A percentile compares a stretch with the other conserved stretches of the same genome.
phyloP scores from a whole-genome alignment of 2,888 invertebrate genomes.

The Phania funesta region DNA sequence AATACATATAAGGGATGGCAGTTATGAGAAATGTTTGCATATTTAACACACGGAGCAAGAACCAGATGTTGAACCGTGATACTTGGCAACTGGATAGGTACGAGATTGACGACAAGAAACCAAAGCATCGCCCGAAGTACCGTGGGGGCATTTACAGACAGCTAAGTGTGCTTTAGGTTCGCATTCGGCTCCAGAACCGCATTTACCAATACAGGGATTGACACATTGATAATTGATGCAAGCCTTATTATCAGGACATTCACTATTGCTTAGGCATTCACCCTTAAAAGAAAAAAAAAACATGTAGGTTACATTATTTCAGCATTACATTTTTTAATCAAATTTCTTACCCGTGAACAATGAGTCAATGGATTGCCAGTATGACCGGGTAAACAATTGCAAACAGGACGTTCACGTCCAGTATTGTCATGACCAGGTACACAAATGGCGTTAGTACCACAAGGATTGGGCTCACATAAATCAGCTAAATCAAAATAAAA shows the following conservation, averaged over 20 bases:
- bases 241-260: conserved; percentile 88
- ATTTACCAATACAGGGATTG: conserved; percentile 89
- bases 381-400: conserved; percentile 89
- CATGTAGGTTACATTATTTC: background rate
- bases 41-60: conserved; percentile 53
- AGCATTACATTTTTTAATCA: background rate
- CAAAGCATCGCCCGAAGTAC: conserved; percentile 83
- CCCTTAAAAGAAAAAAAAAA: conserved; percentile 81
- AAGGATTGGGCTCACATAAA: conserved; percentile 93
- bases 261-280: conserved; percentile 88
- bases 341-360: conserved; percentile 84
- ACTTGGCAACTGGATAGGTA: conserved; percentile 78
- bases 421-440: conserved; percentile 91
- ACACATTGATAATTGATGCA: conserved; percentile 89
- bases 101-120: conserved; percentile 82
- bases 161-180: conserved; percentile 89
- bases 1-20: conserved; percentile 29
- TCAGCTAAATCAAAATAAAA: conserved; percentile 83
- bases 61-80: conserved; percentile 65
- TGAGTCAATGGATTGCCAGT: conserved; percentile 87
- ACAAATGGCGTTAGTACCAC: conserved; percentile 85
- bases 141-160: conserved; percentile 89
- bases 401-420: conserved; percentile 91
- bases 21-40: conserved; percentile 11
- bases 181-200: conserved; percentile 88